Percentiles rank a stretch among this genome's conserved stretches.
These are phyloP conservation scores for Habrosyne pyritoides DNA, from an alignment of 2,888 invertebrate genomes.

Conservation along the genomic window DNA sequence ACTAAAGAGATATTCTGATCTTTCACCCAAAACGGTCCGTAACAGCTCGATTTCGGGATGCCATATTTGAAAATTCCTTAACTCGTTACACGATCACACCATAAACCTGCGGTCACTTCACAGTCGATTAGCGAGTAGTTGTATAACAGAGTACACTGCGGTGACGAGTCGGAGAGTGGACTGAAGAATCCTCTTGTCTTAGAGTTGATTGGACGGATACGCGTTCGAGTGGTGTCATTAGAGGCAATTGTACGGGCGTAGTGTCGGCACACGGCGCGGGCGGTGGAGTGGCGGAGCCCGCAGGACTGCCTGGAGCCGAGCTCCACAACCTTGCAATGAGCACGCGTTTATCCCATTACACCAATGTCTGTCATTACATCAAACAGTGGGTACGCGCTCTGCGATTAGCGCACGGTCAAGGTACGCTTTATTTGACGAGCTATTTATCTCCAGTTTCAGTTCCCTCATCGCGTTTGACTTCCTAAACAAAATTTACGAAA, in stretches of 20 bases:
- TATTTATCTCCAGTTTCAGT: conserved; percentile 25
- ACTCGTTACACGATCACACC: conserved; percentile 18
- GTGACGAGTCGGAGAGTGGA: conserved; percentile 56
- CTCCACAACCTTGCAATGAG: conserved; percentile 79
- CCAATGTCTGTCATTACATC: conserved; percentile 72
- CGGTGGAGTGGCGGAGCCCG: conserved; percentile 55
- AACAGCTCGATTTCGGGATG: conserved; percentile 3
- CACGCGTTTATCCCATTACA: conserved; percentile 79
- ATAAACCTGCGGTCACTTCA: conserved; percentile 29
- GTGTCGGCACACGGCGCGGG: conserved; percentile 62
- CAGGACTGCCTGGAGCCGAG: conserved; percentile 64
- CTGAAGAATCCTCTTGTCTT: conserved; percentile 75
- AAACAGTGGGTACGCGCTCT: conserved; percentile 63
- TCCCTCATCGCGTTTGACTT: conserved; percentile 19
- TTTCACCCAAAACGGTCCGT: not conserved
- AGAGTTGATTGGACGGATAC: conserved; percentile 78
- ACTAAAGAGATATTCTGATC: conserved; percentile 13
- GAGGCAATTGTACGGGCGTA: conserved; percentile 72
- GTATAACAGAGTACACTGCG: conserved; percentile 36
- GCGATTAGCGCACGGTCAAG: conserved; percentile 78
- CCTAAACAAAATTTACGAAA: conserved; percentile 6
- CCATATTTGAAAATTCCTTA: conserved; percentile 4
- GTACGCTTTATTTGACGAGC: conserved; percentile 56
- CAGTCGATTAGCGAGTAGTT: conserved; percentile 5
- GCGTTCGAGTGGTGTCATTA: conserved; percentile 78